Conservation (phyloP, 2,888 invertebrate species). For the Anorthoa munda region DNA sequence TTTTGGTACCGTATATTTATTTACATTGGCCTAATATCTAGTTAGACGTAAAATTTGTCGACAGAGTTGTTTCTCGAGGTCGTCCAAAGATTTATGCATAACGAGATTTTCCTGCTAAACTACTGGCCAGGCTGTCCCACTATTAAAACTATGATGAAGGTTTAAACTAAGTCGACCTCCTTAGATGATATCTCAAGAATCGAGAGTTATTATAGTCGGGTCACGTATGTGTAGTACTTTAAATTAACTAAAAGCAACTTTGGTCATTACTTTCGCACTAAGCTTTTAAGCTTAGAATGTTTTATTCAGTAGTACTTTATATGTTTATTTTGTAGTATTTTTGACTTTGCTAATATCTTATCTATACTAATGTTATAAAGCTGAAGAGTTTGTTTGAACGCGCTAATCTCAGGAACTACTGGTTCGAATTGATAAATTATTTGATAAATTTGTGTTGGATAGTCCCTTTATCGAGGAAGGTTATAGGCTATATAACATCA, state of each 20-base stretch:
- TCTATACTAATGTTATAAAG: no score
- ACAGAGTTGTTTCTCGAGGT: not conserved
- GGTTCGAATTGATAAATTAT: no score
- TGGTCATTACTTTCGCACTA: not conserved
- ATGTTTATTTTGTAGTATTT: no score
- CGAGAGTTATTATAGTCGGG: slow-evolving; percentile 11
- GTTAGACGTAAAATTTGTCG: not conserved
- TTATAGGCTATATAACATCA: no score
- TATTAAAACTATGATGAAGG: slow-evolving; percentile 12
- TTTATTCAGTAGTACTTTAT: no score
- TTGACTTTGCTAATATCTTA: no score
- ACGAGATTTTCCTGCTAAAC: not conserved
- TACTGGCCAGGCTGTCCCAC: not conserved
- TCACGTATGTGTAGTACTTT: slow-evolving; percentile 15
- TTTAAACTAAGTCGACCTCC: not conserved
- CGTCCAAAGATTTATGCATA: not conserved
- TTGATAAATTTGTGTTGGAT: no score
- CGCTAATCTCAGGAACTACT: no score
- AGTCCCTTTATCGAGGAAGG: no score
- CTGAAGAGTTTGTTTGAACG: no score
- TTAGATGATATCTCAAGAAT: not conserved
- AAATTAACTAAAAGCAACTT: not conserved
- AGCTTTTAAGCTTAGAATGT: not conserved
- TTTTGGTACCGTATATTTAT: not conserved
- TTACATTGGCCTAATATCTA: not conserved